phyloP scores from a whole-genome alignment of 2,113 vertebrate species.

The Lasiurus cinereus region DNA sequence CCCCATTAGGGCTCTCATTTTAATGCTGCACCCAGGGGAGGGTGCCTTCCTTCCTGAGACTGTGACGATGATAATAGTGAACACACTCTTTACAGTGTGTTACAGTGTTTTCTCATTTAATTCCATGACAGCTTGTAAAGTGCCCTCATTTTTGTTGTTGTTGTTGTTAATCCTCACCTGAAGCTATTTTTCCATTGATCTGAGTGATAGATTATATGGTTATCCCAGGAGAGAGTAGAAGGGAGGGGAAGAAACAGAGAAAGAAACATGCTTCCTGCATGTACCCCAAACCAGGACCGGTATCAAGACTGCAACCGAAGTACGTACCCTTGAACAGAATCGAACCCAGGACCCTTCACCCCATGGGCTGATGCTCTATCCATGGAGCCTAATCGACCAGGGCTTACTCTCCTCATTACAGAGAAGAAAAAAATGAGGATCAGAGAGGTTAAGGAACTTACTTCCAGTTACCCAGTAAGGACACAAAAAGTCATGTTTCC shows the following conservation, averaged over 20 bases:
- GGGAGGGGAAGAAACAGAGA: too few relatives aligned
- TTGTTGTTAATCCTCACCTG: too few relatives aligned
- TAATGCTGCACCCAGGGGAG: not conserved
- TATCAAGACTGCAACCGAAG: too few relatives aligned
- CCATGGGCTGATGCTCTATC: too few relatives aligned
- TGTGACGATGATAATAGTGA: not conserved
- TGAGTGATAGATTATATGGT: too few relatives aligned
- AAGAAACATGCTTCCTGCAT: too few relatives aligned
- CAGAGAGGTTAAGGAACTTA: not conserved
- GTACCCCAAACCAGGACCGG: too few relatives aligned
- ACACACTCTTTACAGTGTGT: not conserved
- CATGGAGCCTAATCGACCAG: too few relatives aligned
- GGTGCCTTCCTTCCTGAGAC: slow-evolving; percentile 44
- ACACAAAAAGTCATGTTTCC: not conserved
- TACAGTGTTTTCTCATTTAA: not conserved
- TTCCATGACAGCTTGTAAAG: not conserved
- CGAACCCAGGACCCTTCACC: too few relatives aligned
- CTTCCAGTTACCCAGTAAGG: not conserved
- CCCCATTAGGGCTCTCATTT: not conserved
- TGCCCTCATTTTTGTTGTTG: not conserved
- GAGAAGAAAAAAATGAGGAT: not conserved
- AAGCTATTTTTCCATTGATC: too few relatives aligned
- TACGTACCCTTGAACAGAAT: too few relatives aligned
- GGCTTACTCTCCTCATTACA: not conserved
- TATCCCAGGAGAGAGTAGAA: too few relatives aligned